Conservation (phyloP, 2,113 vertebrate species). For the Aptenodytes patagonicus region DNA sequence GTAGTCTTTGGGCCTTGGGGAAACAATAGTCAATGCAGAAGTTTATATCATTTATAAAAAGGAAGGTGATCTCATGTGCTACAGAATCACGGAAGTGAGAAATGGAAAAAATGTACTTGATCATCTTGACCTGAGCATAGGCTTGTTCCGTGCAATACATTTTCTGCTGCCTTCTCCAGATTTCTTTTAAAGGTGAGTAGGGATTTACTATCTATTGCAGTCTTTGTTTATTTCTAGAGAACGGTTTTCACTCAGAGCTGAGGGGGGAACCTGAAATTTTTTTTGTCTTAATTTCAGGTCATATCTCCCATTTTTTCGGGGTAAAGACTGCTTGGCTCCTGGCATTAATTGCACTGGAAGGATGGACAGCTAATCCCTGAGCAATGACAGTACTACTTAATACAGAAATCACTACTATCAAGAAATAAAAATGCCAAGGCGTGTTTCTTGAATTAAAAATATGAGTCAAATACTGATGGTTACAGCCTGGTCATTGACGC, state of each 20-base stretch:
- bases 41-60: constrained; percentile 6
- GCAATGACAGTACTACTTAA: background rate
- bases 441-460: background rate
- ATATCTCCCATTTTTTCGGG: background rate
- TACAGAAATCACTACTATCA: background rate
- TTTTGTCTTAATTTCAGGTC: background rate
- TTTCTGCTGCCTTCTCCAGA: background rate
- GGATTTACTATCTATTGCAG: background rate
- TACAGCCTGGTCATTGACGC: background rate
- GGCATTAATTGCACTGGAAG: background rate
- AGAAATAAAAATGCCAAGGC: background rate
- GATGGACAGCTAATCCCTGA: background rate
- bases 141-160: background rate
- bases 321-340: background rate
- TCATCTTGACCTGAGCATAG: background rate
- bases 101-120: background rate
- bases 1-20: background rate
- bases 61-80: constrained; percentile 20
- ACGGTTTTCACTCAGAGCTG: background rate
- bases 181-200: background rate
- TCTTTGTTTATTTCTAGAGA: background rate
- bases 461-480: background rate
- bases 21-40: constrained; percentile 12
- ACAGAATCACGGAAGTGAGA: background rate
- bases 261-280: background rate